Percentiles rank a stretch among this genome's conserved stretches.
These are phyloP conservation scores for Cranoglanis bouderius DNA, from an alignment of 2,113 vertebrate genomes.

Conservation along the genomic window DNA sequence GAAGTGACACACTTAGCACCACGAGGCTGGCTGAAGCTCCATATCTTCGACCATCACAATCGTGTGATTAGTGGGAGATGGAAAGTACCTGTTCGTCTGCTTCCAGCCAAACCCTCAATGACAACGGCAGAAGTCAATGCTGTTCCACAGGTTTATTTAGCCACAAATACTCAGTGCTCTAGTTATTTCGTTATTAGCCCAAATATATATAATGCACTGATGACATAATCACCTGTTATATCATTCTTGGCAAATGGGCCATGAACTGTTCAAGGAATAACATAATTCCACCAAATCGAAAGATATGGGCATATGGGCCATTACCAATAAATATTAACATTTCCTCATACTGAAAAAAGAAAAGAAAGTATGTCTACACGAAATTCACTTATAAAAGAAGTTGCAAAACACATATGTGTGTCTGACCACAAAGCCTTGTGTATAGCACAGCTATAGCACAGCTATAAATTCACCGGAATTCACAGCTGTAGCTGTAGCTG, in stretches of 20 bases:
- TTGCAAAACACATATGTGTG: background rate
- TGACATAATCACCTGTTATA: background rate
- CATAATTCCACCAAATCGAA: background rate
- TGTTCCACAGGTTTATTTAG: conserved; percentile 57
- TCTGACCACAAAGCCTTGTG: background rate
- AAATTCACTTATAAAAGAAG: too few species aligned
- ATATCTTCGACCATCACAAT: conserved; percentile 61
- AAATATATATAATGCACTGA: background rate
- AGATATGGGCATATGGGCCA: background rate
- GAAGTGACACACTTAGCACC: conserved; percentile 57
- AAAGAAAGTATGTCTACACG: background rate
- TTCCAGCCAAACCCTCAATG: conserved; percentile 59
- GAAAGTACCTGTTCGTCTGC: conserved; percentile 61
- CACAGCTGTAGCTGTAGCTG: too few species aligned
- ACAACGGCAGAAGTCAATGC: conserved; percentile 54
- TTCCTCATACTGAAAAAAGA: too few species aligned
- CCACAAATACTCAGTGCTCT: background rate
- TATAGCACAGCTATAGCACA: too few species aligned
- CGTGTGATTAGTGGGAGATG: conserved; percentile 61
- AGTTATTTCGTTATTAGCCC: background rate
- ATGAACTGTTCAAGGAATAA: background rate
- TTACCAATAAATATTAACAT: background rate
- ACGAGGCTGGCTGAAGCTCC: conserved; percentile 61
- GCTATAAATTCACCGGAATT: too few species aligned
- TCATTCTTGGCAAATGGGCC: background rate